Evolutionary conservation across 2,888 invertebrate genomes (phyloP), one percentile per base, ranked within the genome.

Genomic region (Trichogramma dendrolimi): DNA sequence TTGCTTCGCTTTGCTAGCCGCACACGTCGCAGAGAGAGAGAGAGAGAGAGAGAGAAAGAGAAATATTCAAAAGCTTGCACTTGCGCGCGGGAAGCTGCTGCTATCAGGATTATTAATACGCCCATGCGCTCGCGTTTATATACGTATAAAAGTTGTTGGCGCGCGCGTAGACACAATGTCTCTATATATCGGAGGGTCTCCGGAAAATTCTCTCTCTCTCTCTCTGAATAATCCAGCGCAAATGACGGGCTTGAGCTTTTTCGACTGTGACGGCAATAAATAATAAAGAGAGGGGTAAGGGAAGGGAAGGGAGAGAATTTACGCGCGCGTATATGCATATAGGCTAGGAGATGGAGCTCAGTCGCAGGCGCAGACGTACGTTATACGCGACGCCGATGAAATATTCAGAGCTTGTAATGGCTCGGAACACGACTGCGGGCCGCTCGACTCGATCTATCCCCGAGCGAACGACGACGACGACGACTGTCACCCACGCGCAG

Each of bases 351-450:
- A 51, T 10, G 38, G 51, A 46, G 47, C 10, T 44, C n/a, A 5
- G 42, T 14, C 40, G 47, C 40, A 14, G 14, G 14, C 14, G 14
- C 14, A 14, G 14, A 14, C 14, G 14, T 14, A 14, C 14, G 2
- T 14, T 14, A 14, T 14, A 14, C 51, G 39, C 52, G 51, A 8
- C 40, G 67, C 67, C 56, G 64, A 58, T 74, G 70, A 73, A 74
- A 73, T 73, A 73, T 74, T 74, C 72, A 74, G 67, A 64, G 67
- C 67, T 69, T 66, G 71, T 71, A 72, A 73, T 73, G 73, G 73
- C 62, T 63, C 66, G 70, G 64, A 71, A 72, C 70, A 69, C 67
- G 62, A 10, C 27, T 7, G 6, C 51, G 39, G 6, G 8, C 1
- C 51, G 51, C 55, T 57, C 55, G 43, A 14, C 14, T 14, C 14